A percentile compares a stretch with the other conserved stretches of the same genome.
phyloP scores from a whole-genome alignment of 2,888 invertebrate species.

The Sminthurides aquaticus region DNA sequence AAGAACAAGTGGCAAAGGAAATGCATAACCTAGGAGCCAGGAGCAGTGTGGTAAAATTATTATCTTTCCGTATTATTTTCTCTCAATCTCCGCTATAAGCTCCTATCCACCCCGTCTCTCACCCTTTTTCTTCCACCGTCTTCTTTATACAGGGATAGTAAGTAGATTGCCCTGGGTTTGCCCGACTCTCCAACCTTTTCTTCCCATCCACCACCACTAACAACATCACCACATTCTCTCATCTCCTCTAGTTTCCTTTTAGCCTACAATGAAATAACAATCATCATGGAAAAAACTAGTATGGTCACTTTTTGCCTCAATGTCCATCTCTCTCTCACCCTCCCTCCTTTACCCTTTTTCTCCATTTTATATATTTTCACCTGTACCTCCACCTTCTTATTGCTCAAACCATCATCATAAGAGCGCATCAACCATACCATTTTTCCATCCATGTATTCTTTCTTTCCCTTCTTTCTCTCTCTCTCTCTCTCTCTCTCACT shows the following conservation, averaged over 20 bases:
- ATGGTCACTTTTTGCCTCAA: constrained; percentile 21
- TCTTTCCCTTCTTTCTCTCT: not conserved
- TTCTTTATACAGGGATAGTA: not conserved
- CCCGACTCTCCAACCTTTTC: not conserved
- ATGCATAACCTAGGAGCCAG: no score
- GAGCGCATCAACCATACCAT: not conserved
- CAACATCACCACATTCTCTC: constrained; percentile 2
- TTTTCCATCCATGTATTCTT: not conserved
- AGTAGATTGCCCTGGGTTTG: not conserved
- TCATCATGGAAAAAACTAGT: constrained; percentile 24
- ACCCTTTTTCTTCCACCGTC: not conserved
- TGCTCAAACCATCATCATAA: not conserved
- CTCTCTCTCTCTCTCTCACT: not conserved
- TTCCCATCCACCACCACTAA: not conserved
- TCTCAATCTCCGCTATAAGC: not conserved
- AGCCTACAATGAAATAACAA: constrained; percentile 20
- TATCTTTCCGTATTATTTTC: not conserved
- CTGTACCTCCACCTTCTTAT: not conserved
- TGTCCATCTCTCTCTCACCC: constrained; percentile 1
- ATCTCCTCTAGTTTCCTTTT: constrained; percentile 3
- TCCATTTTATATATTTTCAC: constrained; percentile 21
- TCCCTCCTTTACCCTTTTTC: constrained; percentile 19
- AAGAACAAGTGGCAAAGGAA: no score
- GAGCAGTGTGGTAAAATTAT: not conserved
- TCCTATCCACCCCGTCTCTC: not conserved